Evolutionary conservation across 2,888 invertebrate genomes (phyloP), one percentile per base, ranked within the genome.

Genomic region (Herminia tarsipennalis): DNA sequence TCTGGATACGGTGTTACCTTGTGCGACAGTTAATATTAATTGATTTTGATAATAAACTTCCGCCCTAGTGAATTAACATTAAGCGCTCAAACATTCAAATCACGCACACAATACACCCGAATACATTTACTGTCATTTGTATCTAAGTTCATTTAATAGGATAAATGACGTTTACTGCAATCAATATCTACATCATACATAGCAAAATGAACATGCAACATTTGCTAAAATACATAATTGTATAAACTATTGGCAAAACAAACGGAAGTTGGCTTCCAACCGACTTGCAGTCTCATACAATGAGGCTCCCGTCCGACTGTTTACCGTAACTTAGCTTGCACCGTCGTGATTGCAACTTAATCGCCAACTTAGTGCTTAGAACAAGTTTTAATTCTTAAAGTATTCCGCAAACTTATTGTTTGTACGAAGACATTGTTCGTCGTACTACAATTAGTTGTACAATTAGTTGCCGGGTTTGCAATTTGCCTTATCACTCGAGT

Each of bases 281-380:
- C 74, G 76, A 78, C 77, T 79, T 78, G 38, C 30, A 39, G 35
- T 29, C 45, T 39, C 61, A 58, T 54, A 80, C 83, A 80, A 81
- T 77, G 69, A 73, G 74, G 83, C 78, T 76, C 76, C 73, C 72
- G 76, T 73, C 74, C 73, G 72, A 65, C 66, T 81, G 84, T 86
- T 84, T 83, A 78, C 74, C 66, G 57, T 74, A 83, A 83, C 73
- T 84, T 77, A 65, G 69, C 44, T 74, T 76, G 78, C 76, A 66
- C 63, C 61, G 58, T 60, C 73, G 66, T 81, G 83, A 85, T 86
- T 81, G 82, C 83, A 82, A 83, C 81, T 86, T 83, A 83, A 86
- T 85, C 82, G 78, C 78, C 60, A 81, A 86, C 81, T 83, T 75
- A 71, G 58, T 63, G 70, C 76, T 76, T 73, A 70, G 72, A 72